Evolutionary conservation across 2,888 invertebrate genomes (phyloP).

Genomic region (Phrixothrix hirtus): DNA sequence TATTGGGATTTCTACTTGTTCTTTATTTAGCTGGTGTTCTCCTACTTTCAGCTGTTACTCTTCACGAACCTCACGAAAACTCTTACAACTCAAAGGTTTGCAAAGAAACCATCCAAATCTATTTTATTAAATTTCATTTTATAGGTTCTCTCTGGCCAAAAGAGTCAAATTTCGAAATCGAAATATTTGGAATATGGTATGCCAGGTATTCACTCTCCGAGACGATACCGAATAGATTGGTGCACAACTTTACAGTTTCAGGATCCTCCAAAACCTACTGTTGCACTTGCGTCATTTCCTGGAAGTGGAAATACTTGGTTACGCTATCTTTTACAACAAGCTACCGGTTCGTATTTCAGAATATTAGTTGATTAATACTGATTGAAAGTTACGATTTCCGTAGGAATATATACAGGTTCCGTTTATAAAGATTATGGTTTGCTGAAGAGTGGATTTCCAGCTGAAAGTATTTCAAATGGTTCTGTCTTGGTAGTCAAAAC

Average conservation of each 20-base stretch:
- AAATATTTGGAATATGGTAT: slow-evolving; percentile 46
- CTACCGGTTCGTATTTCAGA: slow-evolving; percentile 69
- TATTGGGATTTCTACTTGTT: slow-evolving; percentile 53
- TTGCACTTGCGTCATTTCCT: slow-evolving; percentile 77
- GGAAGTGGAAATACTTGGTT: slow-evolving; percentile 88
- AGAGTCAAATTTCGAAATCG: slow-evolving; percentile 11
- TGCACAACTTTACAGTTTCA: slow-evolving; percentile 58
- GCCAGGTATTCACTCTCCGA: slow-evolving; percentile 46
- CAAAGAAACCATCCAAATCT: too few relatives aligned
- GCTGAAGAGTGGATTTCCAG: slow-evolving; percentile 77
- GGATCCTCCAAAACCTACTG: slow-evolving; percentile 59
- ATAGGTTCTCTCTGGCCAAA: slow-evolving; percentile 16
- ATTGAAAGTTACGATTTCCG: background rate
- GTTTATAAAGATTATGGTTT: slow-evolving; percentile 82
- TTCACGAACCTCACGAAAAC: slow-evolving; percentile 50
- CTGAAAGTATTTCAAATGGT: slow-evolving; percentile 74
- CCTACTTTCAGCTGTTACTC: slow-evolving; percentile 55
- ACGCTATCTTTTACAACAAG: slow-evolving; percentile 76
- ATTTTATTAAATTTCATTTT: slow-evolving; percentile 6
- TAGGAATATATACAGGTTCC: slow-evolving; percentile 76
- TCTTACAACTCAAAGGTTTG: slow-evolving; percentile 34
- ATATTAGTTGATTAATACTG: too few relatives aligned
- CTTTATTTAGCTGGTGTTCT: slow-evolving; percentile 56
- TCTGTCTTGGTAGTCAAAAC: slow-evolving; percentile 80
- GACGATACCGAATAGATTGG: slow-evolving; percentile 57